Evolutionary conservation across 2,113 vertebrate genomes (phyloP), one percentile per base, ranked within the genome.

Genomic region (Otus sunia): DNA sequence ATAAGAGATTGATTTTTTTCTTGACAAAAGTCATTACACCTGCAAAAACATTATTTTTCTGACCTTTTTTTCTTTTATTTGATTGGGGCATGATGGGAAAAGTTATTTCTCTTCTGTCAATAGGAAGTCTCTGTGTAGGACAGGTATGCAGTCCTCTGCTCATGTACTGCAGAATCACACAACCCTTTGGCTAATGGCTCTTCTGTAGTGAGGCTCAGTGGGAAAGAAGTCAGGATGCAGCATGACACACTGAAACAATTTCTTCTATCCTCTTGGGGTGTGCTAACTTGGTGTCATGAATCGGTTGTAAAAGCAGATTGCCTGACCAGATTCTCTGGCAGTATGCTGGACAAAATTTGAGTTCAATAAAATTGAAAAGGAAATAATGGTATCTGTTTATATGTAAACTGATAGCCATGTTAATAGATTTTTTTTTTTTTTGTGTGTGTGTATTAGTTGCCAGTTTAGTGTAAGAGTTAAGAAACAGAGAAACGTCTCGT

Each of bases 401-500:
- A 43, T 56, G 36, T 71, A 75, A 92, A 56, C 76, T 43, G 39
- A 32, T 75, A 89, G 37, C 52, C 25, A 22, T 23, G 6, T 52
- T 78, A 81, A 72, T 64, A 79, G 64, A 37, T 60, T 25, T 21
- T 26, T 34, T 37, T 26, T 37, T 85, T 83, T 80, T n/a, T n/a
- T n/a, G n/a, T n/a, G n/a, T n/a, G n/a, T 94, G 39, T 68, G 9
- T 53, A 62, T 77, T 75, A 95, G 72, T 92, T 96, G 86, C 82
- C 94, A 58, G n/a, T 88, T 96, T 92, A 68, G 58, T 71, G 56
- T 92, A 91, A 90, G 43, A 94, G 92, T 64, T 96, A 68, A 60
- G 92, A 95, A 94, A 92, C 9, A 58, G 59, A 85, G 71, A 73
- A 97, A 69, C 55, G 88, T 94, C 76, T 96, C 88, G 73, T 91